Conservation (phyloP, 2,113 vertebrate genomes). For the Tachysurus vachellii region DNA sequence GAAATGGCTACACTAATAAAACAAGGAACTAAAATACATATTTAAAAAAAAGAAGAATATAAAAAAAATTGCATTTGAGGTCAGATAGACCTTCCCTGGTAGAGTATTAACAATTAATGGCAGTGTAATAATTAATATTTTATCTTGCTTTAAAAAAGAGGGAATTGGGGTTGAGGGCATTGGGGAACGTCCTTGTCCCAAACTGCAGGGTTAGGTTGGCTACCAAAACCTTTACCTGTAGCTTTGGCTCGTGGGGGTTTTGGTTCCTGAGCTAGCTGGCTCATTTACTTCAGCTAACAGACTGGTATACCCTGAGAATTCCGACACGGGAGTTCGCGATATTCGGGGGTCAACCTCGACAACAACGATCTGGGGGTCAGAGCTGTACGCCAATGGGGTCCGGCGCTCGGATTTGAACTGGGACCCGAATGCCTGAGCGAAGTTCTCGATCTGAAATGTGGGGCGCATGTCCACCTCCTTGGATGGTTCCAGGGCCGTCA, state of each 20-base stretch:
- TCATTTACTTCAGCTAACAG: conserved; percentile 98
- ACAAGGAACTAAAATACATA: conserved; percentile 85
- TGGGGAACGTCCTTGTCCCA: conserved; percentile 45
- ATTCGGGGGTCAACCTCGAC: conserved; percentile 92
- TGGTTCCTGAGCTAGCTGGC: conserved; percentile 98
- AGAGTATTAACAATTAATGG: conserved; percentile 98
- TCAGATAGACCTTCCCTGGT: conserved; percentile 94
- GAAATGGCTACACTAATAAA: conserved; percentile 85
- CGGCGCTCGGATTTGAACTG: conserved; percentile 97
- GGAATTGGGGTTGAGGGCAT: conserved; percentile 16
- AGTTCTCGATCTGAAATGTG: conserved; percentile 99
- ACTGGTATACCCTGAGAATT: conserved; percentile 99
- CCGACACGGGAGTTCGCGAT: conserved; percentile 93
- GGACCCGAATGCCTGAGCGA: conserved; percentile 98
- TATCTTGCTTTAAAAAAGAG: conserved; percentile 46
- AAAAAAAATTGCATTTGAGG: conserved; percentile 95
- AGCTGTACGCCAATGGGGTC: conserved; percentile 91
- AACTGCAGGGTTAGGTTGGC: conserved; percentile 40
- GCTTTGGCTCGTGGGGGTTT: conserved; percentile 98
- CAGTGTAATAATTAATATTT: conserved; percentile 83
- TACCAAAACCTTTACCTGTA: conserved; percentile 90
- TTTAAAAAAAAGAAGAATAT: conserved; percentile 69
- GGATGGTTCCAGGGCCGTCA: conserved; percentile 87
- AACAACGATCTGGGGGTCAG: conserved; percentile 80
- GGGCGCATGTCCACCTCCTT: conserved; percentile 87